These are phyloP conservation scores for Lomographa bimaculata DNA, from an alignment of 2,888 invertebrate species.

Conservation along the genomic window DNA sequence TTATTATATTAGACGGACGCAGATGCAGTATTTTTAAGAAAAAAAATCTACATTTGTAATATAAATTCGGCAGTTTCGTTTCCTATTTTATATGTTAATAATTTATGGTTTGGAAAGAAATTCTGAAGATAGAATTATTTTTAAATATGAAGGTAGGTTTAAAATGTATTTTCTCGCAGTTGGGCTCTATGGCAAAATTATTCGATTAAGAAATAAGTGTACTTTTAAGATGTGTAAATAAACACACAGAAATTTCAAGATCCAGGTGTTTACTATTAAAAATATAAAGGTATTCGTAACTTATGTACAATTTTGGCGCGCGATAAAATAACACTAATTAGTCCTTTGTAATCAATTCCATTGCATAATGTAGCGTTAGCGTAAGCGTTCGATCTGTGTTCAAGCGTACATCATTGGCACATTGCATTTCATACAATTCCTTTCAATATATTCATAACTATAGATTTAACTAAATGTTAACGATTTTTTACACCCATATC, in stretches of 20 bases:
- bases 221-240: conserved; percentile 77
- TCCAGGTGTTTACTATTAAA: conserved; percentile 32
- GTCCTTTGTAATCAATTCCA: conserved; percentile 37
- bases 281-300: background rate
- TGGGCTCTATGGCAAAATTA: conserved; percentile 67
- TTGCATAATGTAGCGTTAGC: conserved; percentile 41
- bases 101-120: conserved; percentile 31
- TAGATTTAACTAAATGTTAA: too few species aligned
- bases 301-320: conserved; percentile 2
- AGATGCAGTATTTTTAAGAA: conserved; percentile 30
- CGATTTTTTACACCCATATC: conserved; percentile 29
- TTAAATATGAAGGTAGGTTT: conserved; percentile 51
- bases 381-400: conserved; percentile 43
- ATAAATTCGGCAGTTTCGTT: conserved; percentile 32
- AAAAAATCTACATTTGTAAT: conserved; percentile 23
- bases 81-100: conserved; percentile 33
- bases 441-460: background rate
- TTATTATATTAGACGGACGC: conserved; percentile 2
- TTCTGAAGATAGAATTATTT: conserved; percentile 48
- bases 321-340: conserved; percentile 4
- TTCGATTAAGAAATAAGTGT: conserved; percentile 64
- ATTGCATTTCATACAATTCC: conserved; percentile 3
- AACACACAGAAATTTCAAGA: conserved; percentile 59
- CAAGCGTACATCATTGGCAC: conserved; percentile 18
- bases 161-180: conserved; percentile 61